Evolutionary conservation across 2,888 invertebrate genomes (phyloP), one percentile per base, ranked within the genome.

Genomic region (Callosobruchus maculatus): DNA sequence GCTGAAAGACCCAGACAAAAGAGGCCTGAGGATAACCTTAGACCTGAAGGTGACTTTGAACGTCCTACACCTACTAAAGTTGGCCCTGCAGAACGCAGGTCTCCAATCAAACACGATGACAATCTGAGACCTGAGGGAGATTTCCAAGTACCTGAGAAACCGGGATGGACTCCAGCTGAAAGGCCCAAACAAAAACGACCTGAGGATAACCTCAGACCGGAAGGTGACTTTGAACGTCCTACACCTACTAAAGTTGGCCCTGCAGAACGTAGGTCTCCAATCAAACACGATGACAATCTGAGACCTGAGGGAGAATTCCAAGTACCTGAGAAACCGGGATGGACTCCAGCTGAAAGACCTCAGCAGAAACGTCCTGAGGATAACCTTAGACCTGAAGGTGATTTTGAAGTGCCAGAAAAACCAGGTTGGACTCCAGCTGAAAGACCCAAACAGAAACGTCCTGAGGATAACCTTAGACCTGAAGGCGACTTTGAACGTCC

Each of bases 31-130:
- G 92, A 94, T 82, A 93, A 93, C 84, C 85, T 94, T 0, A 89
- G 88, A 79, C 90, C 91, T 0, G 92, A 89, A 81, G 89, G 89
- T 9, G 89, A 92, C 22, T 93, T 93, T 82, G 90, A 90, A 78
- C 86, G 85, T 68, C 87, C 87, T 26, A 81, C 86, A 3, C 82
- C 84, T 7, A 84, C 83, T 1, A 83, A 84, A 76, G 76, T 83
- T 70, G 82, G 85, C 0, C 88, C 86, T 4, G 84, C 80, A 70
- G 89, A 90, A 78, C 85, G 88, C 69, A 88, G 88, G 0, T 78
- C 78, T 88, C 88, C 85, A 1, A 86, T 86, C 20, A 88, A 82
- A 77, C 89, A 30, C 30, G 30, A 30, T 30, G 30, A 30, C 30
- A 30, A 30, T 30, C 30, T 30, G 3, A 30, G 30, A 30, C 89